A percentile compares a stretch with the other conserved stretches of the same genome.
These are phyloP conservation scores for Columba livia DNA, from an alignment of 2,113 vertebrate genomes.

Conservation along the genomic window DNA sequence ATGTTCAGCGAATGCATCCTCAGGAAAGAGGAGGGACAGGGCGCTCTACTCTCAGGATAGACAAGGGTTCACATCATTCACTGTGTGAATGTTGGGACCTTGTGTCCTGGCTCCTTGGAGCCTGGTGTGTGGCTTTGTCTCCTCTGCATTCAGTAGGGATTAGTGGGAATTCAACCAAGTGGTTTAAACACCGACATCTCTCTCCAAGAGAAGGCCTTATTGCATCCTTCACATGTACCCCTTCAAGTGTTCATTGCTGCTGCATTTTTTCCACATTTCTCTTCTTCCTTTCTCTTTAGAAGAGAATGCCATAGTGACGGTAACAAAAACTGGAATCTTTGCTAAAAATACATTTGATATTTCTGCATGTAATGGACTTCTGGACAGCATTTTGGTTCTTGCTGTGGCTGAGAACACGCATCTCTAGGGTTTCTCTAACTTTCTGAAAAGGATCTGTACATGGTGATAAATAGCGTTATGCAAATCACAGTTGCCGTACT, in stretches of 20 bases:
- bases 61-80: background rate
- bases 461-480: background rate
- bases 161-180: background rate
- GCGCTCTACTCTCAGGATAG: background rate
- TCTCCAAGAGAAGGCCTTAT: background rate
- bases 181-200: background rate
- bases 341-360: background rate
- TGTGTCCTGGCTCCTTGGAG: background rate
- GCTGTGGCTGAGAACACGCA: background rate
- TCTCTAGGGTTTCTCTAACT: background rate
- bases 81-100: background rate
- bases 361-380: background rate
- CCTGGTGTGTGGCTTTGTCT: background rate
- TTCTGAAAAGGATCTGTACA: background rate
- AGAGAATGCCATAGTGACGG: background rate
- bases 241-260: background rate
- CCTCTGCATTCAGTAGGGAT: background rate
- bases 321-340: background rate
- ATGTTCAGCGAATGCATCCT: background rate
- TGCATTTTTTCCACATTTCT: background rate
- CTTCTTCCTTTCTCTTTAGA: background rate
- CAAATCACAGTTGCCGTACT: background rate
- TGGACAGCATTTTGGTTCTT: background rate
- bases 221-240: background rate
- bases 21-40: background rate